These are phyloP conservation scores for Himalopsyche phryganea DNA, from an alignment of 1,140 invertebrate genomes.

Conservation along the genomic window DNA sequence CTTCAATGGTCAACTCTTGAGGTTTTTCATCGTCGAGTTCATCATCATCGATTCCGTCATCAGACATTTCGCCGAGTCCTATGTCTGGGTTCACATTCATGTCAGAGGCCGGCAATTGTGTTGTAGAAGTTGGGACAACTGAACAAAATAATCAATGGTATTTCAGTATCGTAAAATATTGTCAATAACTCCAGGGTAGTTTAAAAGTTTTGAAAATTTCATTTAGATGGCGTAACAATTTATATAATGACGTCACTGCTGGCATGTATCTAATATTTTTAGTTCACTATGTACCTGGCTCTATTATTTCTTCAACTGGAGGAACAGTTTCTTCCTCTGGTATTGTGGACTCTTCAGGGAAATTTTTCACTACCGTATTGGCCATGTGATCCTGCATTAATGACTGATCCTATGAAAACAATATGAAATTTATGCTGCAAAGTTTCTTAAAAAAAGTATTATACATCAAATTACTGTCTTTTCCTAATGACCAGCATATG, in stretches of 20 bases:
- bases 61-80: background rate
- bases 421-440: too few relatives aligned
- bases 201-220: too few relatives aligned
- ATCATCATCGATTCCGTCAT: slow-evolving; percentile 44
- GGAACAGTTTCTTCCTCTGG: background rate
- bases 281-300: background rate
- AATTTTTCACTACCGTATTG: slow-evolving; percentile 48
- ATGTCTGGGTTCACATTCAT: background rate
- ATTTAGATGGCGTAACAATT: too few relatives aligned
- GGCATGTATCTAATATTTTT: too few relatives aligned
- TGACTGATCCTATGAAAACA: slow-evolving; percentile 48
- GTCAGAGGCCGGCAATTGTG: background rate
- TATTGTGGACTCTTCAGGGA: slow-evolving; percentile 42
- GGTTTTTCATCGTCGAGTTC: slow-evolving; percentile 44
- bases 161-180: too few relatives aligned
- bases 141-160: too few relatives aligned
- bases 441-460: too few relatives aligned
- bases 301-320: background rate
- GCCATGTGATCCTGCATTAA: slow-evolving; percentile 52
- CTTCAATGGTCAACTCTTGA: slow-evolving; percentile 54
- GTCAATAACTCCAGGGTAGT: too few relatives aligned
- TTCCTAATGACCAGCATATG: too few relatives aligned
- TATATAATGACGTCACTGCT: too few relatives aligned
- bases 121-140: too few relatives aligned
- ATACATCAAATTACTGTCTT: too few relatives aligned